Evolutionary conservation across 2,797 vertebrate species (phyloP), one percentile per base, ranked within the genome.

Genomic region (Babyrousa celebensis): DNA sequence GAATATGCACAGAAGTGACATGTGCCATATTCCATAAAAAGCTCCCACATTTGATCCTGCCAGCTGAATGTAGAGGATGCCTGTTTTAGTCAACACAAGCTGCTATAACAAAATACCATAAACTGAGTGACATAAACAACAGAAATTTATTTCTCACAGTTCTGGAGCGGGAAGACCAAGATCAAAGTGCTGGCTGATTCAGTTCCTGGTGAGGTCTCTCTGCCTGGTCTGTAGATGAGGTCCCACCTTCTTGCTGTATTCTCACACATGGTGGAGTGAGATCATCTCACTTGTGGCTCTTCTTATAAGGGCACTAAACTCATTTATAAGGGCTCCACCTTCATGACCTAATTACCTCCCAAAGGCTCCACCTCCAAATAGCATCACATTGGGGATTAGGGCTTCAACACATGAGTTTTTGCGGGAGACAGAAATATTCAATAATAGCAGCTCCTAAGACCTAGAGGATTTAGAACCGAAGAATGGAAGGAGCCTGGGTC

Each of bases 101-200:
- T 80, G 56, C 11, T 40, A 32, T 87, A 87, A 93, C 75, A 72
- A 87, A 54, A 82, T n/a, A 56, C 32, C 27, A 88, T 94, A 67
- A 65, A 60, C 70, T 29, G 29, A 67, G 40, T 52, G 27, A n/a
- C 43, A 27, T 77, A 54, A 89, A 77, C 60, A 77, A 48, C n/a
- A 77, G 79, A 74, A 67, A 83, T 58, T 67, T 83, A 83, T 43
- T 83, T 94, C 32, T 58, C 27, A 83, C 20, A 54, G 27, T 77
- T 83, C 32, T 89, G 58, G 68, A 83, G 68, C 36, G 67, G 23
- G 20, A 60, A 75, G 18, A 17, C 54, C 56, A 87, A 56, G 48
- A 74, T 82, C 77, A 83, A 74, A 54, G 58, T 29, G 62, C 52
- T 5, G n/a, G 21, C 21, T 3, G 18, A 62, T 72, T 71, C 16